Evolutionary conservation across 2,797 vertebrate species (phyloP).

Genomic region (Falco berigora): DNA sequence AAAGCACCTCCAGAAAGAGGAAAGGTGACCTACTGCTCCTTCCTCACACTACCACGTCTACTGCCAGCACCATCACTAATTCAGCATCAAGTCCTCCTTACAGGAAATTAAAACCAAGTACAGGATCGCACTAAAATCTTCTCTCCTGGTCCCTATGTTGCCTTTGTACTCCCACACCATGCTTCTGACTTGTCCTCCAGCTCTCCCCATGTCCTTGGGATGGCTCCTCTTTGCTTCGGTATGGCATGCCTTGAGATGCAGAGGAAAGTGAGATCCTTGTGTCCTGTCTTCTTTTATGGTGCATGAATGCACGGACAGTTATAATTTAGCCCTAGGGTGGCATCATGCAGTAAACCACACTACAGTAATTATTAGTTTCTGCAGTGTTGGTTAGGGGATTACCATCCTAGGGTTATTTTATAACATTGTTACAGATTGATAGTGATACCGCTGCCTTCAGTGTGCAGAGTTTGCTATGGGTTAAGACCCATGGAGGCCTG

Average conservation of each 20-base stretch:
- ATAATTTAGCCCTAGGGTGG: constrained; percentile 15
- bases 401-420: constrained; percentile 55
- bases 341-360: constrained; percentile 42
- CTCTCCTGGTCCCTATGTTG: background rate
- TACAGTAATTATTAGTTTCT: constrained; percentile 47
- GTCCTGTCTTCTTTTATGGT: background rate
- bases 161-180: no score
- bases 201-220: background rate
- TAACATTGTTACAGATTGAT: constrained; percentile 51
- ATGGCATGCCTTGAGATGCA: background rate
- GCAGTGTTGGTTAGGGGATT: constrained; percentile 58
- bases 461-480: constrained; percentile 30
- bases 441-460: constrained; percentile 50
- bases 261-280: background rate
- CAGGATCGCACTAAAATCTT: background rate
- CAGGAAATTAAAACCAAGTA: background rate
- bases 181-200: background rate
- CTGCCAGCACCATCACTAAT: background rate
- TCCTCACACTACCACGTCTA: background rate
- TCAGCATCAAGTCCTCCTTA: background rate
- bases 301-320: background rate
- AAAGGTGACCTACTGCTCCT: background rate
- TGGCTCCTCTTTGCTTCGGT: background rate
- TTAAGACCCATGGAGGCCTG: constrained; percentile 60
- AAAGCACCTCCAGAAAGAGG: background rate